These are phyloP conservation scores for Dicycla oo DNA, from an alignment of 2,888 invertebrate genomes.

Conservation along the genomic window DNA sequence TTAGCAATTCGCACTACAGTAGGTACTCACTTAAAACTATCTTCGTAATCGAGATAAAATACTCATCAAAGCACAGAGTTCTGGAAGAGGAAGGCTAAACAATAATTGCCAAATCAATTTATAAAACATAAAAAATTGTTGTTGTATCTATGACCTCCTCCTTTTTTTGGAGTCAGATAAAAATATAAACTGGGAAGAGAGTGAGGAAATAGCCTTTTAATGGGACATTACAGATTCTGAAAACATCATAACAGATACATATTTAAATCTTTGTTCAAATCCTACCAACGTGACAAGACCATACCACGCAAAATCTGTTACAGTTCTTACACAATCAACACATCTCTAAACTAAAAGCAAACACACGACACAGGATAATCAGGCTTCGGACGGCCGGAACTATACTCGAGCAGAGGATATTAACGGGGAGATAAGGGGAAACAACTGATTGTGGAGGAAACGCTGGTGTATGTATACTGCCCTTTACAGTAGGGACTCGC, in stretches of 20 bases:
- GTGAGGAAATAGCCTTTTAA: too few relatives aligned
- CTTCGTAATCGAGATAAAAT: too few relatives aligned
- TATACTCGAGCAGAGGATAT: constrained; percentile 69
- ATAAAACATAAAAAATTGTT: too few relatives aligned
- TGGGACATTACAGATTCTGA: neutral
- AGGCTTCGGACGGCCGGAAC: constrained; percentile 65
- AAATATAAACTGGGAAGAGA: too few relatives aligned
- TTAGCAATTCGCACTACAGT: too few relatives aligned
- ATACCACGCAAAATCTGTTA: constrained; percentile 3
- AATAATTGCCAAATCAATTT: too few relatives aligned
- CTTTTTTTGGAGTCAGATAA: too few relatives aligned
- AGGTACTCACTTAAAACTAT: too few relatives aligned
- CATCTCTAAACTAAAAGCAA: constrained; percentile 36
- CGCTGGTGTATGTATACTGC: constrained; percentile 51
- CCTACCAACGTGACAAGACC: too few relatives aligned
- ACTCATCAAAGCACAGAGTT: too few relatives aligned
- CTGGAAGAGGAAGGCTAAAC: too few relatives aligned
- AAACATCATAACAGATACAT: neutral
- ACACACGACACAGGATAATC: constrained; percentile 62
- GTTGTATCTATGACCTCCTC: too few relatives aligned
- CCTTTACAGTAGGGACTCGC: constrained; percentile 53
- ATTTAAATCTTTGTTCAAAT: neutral
- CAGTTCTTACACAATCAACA: constrained; percentile 33
- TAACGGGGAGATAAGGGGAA: constrained; percentile 68
- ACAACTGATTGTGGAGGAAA: constrained; percentile 70